Percentiles rank a stretch among this genome's conserved stretches.
Evolutionary conservation across 1,140 invertebrate genomes (phyloP).

Genomic region (Cyclina sinensis): DNA sequence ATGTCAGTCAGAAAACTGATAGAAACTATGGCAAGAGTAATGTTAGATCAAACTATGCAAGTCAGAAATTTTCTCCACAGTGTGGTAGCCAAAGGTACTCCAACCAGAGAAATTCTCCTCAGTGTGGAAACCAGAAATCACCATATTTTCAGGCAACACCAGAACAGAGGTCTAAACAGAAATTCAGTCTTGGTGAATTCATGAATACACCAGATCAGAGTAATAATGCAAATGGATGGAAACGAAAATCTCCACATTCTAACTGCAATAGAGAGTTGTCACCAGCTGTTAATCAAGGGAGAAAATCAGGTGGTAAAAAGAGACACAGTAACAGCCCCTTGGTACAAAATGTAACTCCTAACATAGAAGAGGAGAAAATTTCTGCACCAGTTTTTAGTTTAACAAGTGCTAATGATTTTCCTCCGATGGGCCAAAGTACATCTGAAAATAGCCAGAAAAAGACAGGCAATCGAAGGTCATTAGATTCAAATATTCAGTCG

Average conservation of each 20-base stretch:
- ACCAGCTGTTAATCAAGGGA: not conserved
- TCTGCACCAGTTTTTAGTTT: conserved; percentile 54
- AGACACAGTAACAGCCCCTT: conserved; percentile 58
- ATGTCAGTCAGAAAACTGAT: conserved; percentile 41
- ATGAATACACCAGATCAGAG: conserved; percentile 55
- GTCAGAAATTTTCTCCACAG: conserved; percentile 53
- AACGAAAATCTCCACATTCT: conserved; percentile 65
- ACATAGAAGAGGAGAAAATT: not conserved
- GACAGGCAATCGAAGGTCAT: conserved; percentile 18
- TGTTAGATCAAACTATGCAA: not conserved
- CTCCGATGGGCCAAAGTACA: conserved; percentile 37
- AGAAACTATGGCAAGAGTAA: conserved; percentile 25
- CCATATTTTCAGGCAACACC: conserved; percentile 46
- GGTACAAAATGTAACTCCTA: conserved; percentile 48
- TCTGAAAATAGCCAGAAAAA: conserved; percentile 1
- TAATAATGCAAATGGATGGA: conserved; percentile 38
- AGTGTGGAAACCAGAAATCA: conserved; percentile 61
- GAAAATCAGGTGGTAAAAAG: conserved; percentile 60
- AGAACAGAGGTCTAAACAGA: conserved; percentile 62
- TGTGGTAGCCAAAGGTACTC: conserved; percentile 60
- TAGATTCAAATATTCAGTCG: conserved; percentile 58
- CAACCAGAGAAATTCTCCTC: conserved; percentile 51
- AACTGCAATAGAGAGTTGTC: conserved; percentile 37
- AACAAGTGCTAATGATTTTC: conserved; percentile 57
- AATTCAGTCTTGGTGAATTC: conserved; percentile 64